Evolutionary conservation across 2,888 invertebrate species (phyloP).

Genomic region (Leistus spinibarbis): DNA sequence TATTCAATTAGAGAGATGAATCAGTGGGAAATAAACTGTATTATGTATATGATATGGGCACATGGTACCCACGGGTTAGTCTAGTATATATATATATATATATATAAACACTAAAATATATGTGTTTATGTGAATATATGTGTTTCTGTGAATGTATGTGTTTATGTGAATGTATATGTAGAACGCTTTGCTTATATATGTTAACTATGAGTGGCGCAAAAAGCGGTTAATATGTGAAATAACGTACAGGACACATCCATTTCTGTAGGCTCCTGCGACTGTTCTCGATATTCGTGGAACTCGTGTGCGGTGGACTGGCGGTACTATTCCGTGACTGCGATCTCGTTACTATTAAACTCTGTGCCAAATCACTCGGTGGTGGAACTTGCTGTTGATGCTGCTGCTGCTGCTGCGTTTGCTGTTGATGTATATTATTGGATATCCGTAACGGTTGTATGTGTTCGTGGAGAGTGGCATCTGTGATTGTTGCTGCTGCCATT

Average conservation of each 20-base stretch:
- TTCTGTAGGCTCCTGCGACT: conserved; percentile 57
- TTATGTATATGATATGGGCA: too few relatives aligned
- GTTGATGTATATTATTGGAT: conserved; percentile 44
- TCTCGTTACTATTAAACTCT: conserved; percentile 50
- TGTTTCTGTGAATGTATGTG: too few relatives aligned
- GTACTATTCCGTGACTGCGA: conserved; percentile 53
- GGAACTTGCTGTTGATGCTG: background rate
- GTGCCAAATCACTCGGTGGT: conserved; percentile 55
- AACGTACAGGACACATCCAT: conserved; percentile 61
- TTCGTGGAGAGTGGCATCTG: conserved; percentile 62
- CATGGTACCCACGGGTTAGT: too few relatives aligned
- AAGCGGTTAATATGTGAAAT: too few relatives aligned
- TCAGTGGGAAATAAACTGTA: too few relatives aligned
- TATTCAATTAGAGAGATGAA: too few relatives aligned
- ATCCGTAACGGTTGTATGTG: conserved; percentile 63
- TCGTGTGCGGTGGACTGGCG: conserved; percentile 55
- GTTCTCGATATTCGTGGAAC: conserved; percentile 55
- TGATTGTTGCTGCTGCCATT: conserved; percentile 45
- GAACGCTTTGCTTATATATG: too few relatives aligned
- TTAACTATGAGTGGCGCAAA: too few relatives aligned
- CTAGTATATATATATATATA: too few relatives aligned
- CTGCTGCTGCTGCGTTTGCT: conserved; percentile 46
- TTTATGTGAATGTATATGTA: too few relatives aligned
- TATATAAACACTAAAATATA: too few relatives aligned
- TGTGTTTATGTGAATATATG: too few relatives aligned